Percentiles rank a stretch among this genome's conserved stretches.
Conservation (phyloP, 2,888 invertebrate species). For the Ophioninae sp. region DNA sequence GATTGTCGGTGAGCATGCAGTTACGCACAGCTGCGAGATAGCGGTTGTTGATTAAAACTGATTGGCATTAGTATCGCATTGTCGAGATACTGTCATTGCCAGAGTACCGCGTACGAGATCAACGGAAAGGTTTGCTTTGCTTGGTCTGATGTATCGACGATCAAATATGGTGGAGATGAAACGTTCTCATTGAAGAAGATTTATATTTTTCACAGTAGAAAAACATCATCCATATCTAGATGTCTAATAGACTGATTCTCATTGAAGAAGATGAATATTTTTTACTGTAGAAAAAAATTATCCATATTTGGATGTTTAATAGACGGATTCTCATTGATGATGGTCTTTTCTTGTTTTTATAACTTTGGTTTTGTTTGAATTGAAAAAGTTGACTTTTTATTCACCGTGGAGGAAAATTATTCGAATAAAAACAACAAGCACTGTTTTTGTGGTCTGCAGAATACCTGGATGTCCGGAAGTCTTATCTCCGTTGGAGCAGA, state of each 20-base stretch:
- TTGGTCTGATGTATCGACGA: neutral
- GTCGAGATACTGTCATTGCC: slow-evolving; percentile 18
- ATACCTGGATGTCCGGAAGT: too few relatives aligned
- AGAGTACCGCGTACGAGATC: neutral
- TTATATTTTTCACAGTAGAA: neutral
- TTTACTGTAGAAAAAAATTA: neutral
- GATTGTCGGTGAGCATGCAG: slow-evolving; percentile 42
- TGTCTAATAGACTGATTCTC: neutral
- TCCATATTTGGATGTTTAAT: neutral
- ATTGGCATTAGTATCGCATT: slow-evolving; percentile 30
- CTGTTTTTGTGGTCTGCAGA: too few relatives aligned
- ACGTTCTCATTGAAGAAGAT: neutral
- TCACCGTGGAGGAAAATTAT: too few relatives aligned
- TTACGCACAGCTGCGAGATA: neutral
- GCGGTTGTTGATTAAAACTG: slow-evolving; percentile 32
- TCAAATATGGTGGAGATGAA: neutral
- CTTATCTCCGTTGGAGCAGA: too few relatives aligned
- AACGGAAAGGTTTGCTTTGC: neutral
- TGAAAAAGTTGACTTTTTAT: too few relatives aligned
- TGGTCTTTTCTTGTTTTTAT: too few relatives aligned
- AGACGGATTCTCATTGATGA: too few relatives aligned
- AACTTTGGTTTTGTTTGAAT: too few relatives aligned
- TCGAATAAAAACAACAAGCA: too few relatives aligned
- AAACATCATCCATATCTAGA: neutral
- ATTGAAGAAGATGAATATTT: too few relatives aligned